Evolutionary conservation across 2,888 invertebrate genomes (phyloP).

Genomic region (Drosophila nr. medialis): DNA sequence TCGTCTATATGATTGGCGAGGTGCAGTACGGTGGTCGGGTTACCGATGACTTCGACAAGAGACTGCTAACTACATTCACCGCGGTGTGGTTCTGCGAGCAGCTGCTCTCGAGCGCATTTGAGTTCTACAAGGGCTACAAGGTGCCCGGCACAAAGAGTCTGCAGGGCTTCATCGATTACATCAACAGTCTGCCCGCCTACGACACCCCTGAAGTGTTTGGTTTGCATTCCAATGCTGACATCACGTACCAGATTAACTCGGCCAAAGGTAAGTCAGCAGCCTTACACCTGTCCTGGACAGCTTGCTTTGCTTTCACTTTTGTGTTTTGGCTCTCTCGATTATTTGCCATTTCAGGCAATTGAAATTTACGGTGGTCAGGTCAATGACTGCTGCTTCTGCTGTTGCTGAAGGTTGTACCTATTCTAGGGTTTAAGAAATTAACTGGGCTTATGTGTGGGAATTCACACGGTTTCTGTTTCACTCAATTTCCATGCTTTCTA

Average conservation of each 20-base stretch:
- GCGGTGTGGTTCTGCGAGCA: conserved; percentile 98
- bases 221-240: conserved; percentile 97
- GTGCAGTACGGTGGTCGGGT: conserved; percentile 95
- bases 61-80: conserved; percentile 95
- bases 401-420: background rate
- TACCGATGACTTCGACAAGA: conserved; percentile 98
- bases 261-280: conserved; percentile 88
- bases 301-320: conserved; percentile 7
- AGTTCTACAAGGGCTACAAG: conserved; percentile 96
- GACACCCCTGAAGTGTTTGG: conserved; percentile 99
- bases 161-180: conserved; percentile 93
- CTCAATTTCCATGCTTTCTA: background rate
- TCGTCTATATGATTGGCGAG: conserved; percentile 98
- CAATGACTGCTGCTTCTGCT: conserved; percentile 25
- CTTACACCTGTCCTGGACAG: background rate
- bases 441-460: background rate
- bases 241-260: conserved; percentile 98
- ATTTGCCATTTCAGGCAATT: conserved; percentile 27
- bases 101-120: conserved; percentile 93
- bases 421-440: background rate
- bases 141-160: conserved; percentile 94
- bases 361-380: conserved; percentile 34
- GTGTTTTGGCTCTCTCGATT: conserved; percentile 17
- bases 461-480: background rate
- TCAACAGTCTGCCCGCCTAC: conserved; percentile 92